Base-by-base conservation (phyloP, 1,140 invertebrate species). In the Polyergus mexicanus region DNA sequence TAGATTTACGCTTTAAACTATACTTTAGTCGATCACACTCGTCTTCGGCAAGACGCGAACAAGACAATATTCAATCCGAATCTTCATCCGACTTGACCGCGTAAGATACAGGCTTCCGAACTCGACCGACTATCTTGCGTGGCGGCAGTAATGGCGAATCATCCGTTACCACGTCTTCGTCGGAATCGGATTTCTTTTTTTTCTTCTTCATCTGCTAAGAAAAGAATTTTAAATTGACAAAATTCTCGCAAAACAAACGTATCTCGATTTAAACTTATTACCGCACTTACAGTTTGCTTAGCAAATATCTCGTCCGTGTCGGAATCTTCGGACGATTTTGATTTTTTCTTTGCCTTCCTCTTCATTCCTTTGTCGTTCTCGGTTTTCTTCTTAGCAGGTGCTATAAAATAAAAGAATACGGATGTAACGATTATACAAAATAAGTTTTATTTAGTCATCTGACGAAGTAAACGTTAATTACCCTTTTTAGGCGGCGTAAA, bases 341-440 rank as follows among this genome's bases (percentile, higher is more conserved):
- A 7, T 71, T 94, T 95, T 35, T 94, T 94, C 63, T 93, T 94
- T 0, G 88, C 8, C 4, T 90, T 86, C 32, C 92, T 88, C 41
- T 94, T 94, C 2, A 77, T 62, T 41, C 86, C 83, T 76, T 94
- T 94, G 3, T 87, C 94, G 71, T 93, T 94, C 84, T 94, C 93
- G 47, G 92, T 65, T 84, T 95, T 95, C 85, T 94, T 92, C 83
- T 94, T 95, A 13, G 90, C 78, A 0, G 91, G 80, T 54, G 86
- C 92, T 92, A 51, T 28, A 75, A 60, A 35, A 60, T 28, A 68
- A 32, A n/a, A 44, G 35, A 56, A 11, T 47, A 56, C 47, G 47
- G 16, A 1, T 51, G 22, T 19, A n/a, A 60, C 32, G 54, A 28
- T 56, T 56, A 56, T 0, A 6, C 0, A 6, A 25, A 75, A 69